A percentile compares a stretch with the other conserved stretches of the same genome.
phyloP scores from a whole-genome alignment of 1,140 invertebrate species.

The Limonius californicus region DNA sequence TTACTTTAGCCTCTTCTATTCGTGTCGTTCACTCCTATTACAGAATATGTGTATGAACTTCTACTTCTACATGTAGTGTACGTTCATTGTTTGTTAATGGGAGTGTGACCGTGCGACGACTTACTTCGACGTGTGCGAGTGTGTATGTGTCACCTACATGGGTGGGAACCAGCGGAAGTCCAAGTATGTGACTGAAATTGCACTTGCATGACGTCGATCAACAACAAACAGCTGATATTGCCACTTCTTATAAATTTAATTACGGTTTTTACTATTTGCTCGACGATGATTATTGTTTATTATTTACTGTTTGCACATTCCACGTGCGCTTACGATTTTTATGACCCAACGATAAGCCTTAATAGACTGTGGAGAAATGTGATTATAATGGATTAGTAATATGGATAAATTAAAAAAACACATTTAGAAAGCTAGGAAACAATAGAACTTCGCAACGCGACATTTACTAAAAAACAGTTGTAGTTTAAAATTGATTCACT shows the following conservation, averaged over 20 bases:
- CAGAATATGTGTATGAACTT: neutral
- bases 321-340: too few species aligned
- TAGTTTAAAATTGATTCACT: too few species aligned
- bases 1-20: too few species aligned
- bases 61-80: neutral
- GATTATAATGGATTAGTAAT: too few species aligned
- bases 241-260: neutral
- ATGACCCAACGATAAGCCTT: too few species aligned
- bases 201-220: neutral
- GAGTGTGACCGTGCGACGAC: neutral
- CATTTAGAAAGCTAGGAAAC: too few species aligned
- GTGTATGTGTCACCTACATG: neutral
- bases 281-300: neutral
- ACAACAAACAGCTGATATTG: neutral
- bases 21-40: too few species aligned
- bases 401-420: too few species aligned
- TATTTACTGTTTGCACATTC: neutral
- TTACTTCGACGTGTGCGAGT: neutral
- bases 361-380: too few species aligned
- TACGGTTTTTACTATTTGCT: neutral
- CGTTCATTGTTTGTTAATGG: constrained; percentile 7
- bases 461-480: too few species aligned
- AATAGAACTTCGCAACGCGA: too few species aligned
- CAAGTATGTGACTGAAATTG: neutral
- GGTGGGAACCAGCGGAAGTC: constrained; percentile 5